Conservation (phyloP, 2,113 vertebrate species). For the Tenrec ecaudatus region DNA sequence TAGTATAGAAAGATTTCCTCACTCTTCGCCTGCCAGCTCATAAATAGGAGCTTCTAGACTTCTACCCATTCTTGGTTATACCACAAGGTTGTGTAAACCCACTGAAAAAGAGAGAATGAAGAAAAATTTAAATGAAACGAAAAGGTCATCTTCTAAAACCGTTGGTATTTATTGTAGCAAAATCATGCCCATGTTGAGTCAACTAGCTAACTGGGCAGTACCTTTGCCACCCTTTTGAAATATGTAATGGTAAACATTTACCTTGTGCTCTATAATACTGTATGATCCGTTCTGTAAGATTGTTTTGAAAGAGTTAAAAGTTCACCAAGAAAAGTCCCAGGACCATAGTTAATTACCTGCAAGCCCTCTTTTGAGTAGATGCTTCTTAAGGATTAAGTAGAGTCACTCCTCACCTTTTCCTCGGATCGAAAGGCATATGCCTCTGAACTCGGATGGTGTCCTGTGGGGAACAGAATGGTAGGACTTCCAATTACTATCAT, state of each 20-base stretch:
- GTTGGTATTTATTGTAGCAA: neutral
- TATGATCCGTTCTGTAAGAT: neutral
- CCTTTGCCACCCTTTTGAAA: neutral
- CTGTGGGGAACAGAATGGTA: neutral
- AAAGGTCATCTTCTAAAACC: neutral
- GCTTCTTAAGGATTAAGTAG: constrained; percentile 70
- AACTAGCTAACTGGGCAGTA: neutral
- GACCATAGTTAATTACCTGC: constrained; percentile 73
- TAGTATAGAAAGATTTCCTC: neutral
- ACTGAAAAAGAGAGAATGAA: neutral
- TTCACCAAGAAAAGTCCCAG: constrained; percentile 47
- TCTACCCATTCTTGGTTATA: neutral
- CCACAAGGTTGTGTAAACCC: neutral
- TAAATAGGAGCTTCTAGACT: neutral
- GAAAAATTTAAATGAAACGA: neutral
- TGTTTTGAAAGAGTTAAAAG: constrained; percentile 72
- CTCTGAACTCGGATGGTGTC: neutral
- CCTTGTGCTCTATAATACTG: neutral
- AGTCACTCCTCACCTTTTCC: constrained; percentile 63
- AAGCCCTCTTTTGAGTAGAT: constrained; percentile 74
- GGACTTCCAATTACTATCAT: neutral
- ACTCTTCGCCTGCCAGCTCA: neutral
- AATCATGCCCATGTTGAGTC: constrained; percentile 11
- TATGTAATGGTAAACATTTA: neutral
- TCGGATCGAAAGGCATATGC: constrained; percentile 36